Evolutionary conservation across 1,140 invertebrate genomes (phyloP).

Genomic region (Cydia fagiglandana): DNA sequence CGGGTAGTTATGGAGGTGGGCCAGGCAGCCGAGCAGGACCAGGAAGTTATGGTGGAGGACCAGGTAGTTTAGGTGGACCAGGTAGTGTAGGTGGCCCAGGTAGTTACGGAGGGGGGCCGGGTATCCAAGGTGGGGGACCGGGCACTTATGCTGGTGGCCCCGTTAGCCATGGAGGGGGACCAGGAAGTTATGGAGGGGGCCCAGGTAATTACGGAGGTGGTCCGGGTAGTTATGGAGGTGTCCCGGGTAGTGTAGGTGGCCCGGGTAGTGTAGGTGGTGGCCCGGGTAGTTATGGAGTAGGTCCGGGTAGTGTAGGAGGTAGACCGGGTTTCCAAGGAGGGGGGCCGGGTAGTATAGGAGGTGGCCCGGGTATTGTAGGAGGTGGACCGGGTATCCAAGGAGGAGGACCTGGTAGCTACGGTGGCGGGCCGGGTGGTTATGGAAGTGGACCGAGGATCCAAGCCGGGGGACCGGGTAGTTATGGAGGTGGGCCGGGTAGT

Average conservation of each 20-base stretch:
- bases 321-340: conserved; percentile 5
- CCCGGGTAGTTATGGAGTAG: neutral
- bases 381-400: neutral
- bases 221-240: neutral
- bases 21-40: conserved; percentile 2
- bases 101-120: neutral
- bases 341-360: conserved; percentile 2
- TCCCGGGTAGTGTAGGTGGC: neutral
- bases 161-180: neutral
- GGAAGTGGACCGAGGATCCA: neutral
- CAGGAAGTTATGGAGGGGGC: neutral
- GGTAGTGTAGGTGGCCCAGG: neutral
- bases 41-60: conserved; percentile 21
- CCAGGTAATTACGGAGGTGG: neutral
- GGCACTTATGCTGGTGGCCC: neutral
- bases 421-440: neutral
- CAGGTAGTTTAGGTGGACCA: neutral
- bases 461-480: neutral
- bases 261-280: neutral
- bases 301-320: neutral
- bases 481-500: neutral
- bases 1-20: neutral
- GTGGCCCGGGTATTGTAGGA: neutral
- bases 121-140: conserved; percentile 15
- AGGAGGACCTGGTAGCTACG: neutral